These are phyloP conservation scores for Crypturellus undulatus DNA, from an alignment of 2,113 vertebrate species.

Conservation along the genomic window DNA sequence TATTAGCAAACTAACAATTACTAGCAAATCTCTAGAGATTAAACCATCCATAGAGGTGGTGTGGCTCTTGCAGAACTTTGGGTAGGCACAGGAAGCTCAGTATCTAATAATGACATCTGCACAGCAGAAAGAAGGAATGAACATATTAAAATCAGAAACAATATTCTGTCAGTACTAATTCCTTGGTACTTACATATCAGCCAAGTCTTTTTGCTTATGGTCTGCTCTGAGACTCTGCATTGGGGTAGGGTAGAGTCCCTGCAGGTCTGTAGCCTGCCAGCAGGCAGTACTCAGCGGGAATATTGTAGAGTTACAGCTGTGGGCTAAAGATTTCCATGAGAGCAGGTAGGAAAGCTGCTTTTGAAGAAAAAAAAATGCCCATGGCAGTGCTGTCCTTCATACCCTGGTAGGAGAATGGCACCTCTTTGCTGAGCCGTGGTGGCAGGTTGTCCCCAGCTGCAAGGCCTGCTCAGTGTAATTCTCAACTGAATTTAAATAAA, in stretches of 20 bases:
- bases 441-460: neutral
- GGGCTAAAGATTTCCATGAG: neutral
- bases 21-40: neutral
- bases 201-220: neutral
- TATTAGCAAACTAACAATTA: neutral
- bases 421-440: neutral
- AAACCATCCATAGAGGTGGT: neutral
- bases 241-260: neutral
- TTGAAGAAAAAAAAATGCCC: neutral
- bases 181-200: neutral
- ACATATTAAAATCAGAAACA: neutral
- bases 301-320: neutral
- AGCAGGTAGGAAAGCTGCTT: neutral
- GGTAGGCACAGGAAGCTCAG: neutral
- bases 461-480: neutral
- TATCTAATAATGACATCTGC: neutral
- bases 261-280: neutral
- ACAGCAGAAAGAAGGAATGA: neutral
- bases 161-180: neutral
- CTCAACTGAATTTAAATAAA: neutral
- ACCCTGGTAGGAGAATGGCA: neutral
- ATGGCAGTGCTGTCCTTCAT: neutral
- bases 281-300: neutral
- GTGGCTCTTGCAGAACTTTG: neutral
- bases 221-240: neutral